Evolutionary conservation across 2,888 invertebrate species (phyloP).

Genomic region (Zhengitettix transpicula): DNA sequence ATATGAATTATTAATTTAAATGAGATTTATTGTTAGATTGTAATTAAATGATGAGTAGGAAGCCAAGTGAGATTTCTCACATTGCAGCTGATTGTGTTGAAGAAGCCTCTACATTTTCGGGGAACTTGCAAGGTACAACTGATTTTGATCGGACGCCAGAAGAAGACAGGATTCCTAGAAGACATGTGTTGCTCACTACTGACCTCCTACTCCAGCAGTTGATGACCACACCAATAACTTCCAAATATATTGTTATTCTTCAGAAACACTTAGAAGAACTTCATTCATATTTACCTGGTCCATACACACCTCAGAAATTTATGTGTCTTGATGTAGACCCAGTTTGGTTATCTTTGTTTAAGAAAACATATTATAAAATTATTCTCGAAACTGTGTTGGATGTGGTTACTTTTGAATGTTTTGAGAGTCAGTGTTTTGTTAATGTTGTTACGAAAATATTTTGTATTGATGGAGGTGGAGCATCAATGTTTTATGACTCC

Average conservation of each 20-base stretch:
- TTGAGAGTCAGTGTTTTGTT: not conserved
- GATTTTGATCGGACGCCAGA: no score
- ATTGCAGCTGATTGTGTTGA: not conserved
- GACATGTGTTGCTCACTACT: no score
- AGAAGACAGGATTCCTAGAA: no score
- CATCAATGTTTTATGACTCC: slow-evolving; percentile 26
- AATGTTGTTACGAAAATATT: not conserved
- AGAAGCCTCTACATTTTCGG: not conserved
- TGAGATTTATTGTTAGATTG: not conserved
- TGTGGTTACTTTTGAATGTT: not conserved
- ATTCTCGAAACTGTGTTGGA: slow-evolving; percentile 32
- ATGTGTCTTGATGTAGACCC: slow-evolving; percentile 30
- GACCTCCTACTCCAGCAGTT: no score
- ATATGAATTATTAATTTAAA: not conserved
- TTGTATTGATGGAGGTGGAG: slow-evolving; percentile 31
- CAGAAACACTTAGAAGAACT: slow-evolving; percentile 19
- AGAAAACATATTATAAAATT: slow-evolving; percentile 30
- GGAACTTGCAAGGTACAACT: no score
- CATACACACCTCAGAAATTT: slow-evolving; percentile 50
- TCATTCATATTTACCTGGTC: slow-evolving; percentile 32
- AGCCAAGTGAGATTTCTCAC: not conserved
- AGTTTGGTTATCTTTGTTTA: slow-evolving; percentile 23
- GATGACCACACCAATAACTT: no score
- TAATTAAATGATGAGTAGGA: not conserved
- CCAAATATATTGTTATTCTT: no score